These are phyloP conservation scores for Pinctada fucata DNA, from an alignment of 2,888 invertebrate genomes.

Conservation along the genomic window DNA sequence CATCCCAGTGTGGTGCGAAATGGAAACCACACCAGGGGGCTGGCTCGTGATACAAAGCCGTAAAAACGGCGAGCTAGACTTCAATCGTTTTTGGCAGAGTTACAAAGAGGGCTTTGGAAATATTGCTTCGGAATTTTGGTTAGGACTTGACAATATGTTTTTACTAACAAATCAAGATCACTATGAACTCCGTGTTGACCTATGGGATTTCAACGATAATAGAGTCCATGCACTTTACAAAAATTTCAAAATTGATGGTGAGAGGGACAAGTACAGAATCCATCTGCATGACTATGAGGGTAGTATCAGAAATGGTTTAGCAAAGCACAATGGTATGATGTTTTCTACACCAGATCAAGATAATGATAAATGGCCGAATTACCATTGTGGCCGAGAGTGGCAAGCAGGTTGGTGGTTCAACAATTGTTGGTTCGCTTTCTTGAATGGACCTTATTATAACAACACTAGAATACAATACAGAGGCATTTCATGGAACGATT, in stretches of 20 bases:
- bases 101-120: conserved; percentile 74
- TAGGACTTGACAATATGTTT: conserved; percentile 75
- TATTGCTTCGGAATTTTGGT: conserved; percentile 70
- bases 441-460: conserved; percentile 91
- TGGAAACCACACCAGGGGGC: conserved; percentile 78
- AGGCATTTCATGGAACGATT: conserved; percentile 75
- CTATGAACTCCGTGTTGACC: conserved; percentile 71
- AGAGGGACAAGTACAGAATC: conserved; percentile 71
- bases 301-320: conserved; percentile 92
- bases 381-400: conserved; percentile 94
- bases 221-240: conserved; percentile 71
- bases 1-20: conserved; percentile 83
- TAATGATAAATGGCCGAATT: conserved; percentile 86
- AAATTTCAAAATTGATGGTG: conserved; percentile 71
- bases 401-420: conserved; percentile 98
- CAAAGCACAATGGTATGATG: conserved; percentile 92
- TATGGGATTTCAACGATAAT: conserved; percentile 75
- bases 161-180: conserved; percentile 71
- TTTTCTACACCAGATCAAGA: conserved; percentile 94
- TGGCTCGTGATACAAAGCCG: conserved; percentile 72
- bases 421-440: conserved; percentile 94
- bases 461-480: conserved; percentile 65
- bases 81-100: conserved; percentile 69
- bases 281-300: conserved; percentile 77
- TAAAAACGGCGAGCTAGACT: conserved; percentile 60